Evolutionary conservation across 2,888 invertebrate species (phyloP), one percentile per base, ranked within the genome.

Genomic region (Cactoblastis cactorum): DNA sequence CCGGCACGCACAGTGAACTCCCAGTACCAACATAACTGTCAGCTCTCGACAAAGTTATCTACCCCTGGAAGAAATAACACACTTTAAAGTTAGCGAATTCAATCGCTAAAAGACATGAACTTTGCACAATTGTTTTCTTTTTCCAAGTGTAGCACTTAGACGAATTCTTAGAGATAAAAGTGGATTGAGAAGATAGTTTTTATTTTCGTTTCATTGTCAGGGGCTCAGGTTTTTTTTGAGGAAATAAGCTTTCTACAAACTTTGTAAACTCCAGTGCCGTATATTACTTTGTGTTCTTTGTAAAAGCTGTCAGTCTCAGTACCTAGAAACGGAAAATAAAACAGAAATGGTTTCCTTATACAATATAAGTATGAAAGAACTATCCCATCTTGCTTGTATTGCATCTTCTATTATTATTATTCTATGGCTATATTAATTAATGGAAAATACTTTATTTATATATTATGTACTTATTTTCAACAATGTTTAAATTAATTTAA

Each of bases 21-120:
- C 69, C 77, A 74, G 76, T 70, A 63, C 61, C 62, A 60, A 68
- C 71, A 59, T 71, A 75, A 71, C 76, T 71, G 76, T 75, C 80
- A 72, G 71, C 70, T 74, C 68, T 63, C 72, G 60, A 76, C 75
- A 76, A 80, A 82, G 75, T 82, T 78, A 67, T 63, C 65, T 75
- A 67, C 63, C 65, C 61, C 66, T 67, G 66, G 68, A 83, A 82
- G 80, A 83, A 80, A 77, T 84, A 86, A 84, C 84, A 82, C 79
- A 82, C 78, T 85, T 83, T 79, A 77, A 82, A 86, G 73, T 84
- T 83, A 70, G 75, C 62, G 78, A 83, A 82, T 80, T 82, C 83
- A 82, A 84, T 83, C 81, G 80, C 67, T 72, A 64, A 74, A 68
- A 80, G 79, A 80, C 76, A 74, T 69, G 65, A 81, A 83, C 74